phyloP scores from a whole-genome alignment of 2,797 vertebrate species.

The Chanos chanos region DNA sequence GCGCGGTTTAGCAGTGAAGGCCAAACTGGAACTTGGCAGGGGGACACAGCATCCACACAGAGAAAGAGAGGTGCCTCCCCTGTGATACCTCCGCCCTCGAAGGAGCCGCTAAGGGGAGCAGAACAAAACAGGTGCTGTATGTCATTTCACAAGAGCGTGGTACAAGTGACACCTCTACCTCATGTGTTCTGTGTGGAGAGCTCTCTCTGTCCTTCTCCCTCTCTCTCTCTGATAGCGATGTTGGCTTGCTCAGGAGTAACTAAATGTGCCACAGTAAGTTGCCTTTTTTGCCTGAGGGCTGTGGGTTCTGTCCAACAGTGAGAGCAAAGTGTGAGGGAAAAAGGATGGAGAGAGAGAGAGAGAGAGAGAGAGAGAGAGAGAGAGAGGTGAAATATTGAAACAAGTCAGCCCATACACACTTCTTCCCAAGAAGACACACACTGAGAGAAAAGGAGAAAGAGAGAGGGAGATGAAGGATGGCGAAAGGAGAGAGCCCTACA shows the following conservation, averaged over 20 bases:
- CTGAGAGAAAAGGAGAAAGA: conserved; percentile 14
- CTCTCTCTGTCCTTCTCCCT: too few species aligned
- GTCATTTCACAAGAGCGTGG: too few species aligned
- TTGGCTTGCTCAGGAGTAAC: conserved; percentile 12
- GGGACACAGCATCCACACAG: too few species aligned
- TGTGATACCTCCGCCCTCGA: too few species aligned
- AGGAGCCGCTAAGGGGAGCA: too few species aligned
- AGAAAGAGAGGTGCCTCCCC: too few species aligned
- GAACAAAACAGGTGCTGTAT: too few species aligned
- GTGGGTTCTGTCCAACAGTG: conserved; percentile 24
- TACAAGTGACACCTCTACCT: too few species aligned
- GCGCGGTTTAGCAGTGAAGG: too few species aligned
- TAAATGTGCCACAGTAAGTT: conserved; percentile 28
- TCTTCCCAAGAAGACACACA: conserved; percentile 18
- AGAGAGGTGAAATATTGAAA: conserved; percentile 14
- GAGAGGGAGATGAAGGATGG: conserved; percentile 27
- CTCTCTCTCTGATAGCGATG: too few species aligned
- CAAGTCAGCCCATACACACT: background rate
- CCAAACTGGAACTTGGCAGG: too few species aligned
- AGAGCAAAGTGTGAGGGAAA: background rate
- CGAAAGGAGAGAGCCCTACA: conserved; percentile 45
- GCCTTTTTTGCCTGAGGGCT: conserved; percentile 11
- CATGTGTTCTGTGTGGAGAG: too few species aligned
- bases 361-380: background rate
- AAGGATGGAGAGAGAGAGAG: background rate